A percentile compares a stretch with the other conserved stretches of the same genome.
These are phyloP conservation scores for Gadus chalcogrammus DNA, from an alignment of 2,113 vertebrate genomes.

Conservation along the genomic window DNA sequence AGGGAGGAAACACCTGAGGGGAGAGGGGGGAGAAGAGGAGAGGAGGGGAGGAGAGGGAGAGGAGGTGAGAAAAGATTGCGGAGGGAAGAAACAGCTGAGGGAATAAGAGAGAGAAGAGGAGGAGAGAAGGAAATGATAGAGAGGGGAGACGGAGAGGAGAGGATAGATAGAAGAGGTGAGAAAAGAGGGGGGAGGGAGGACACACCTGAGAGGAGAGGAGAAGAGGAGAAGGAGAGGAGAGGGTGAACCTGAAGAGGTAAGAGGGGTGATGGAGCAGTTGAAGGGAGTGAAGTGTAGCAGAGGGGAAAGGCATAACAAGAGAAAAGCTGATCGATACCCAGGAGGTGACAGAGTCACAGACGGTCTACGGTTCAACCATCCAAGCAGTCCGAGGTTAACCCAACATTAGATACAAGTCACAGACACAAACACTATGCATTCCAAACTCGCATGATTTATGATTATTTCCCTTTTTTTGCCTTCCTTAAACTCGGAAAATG, in stretches of 20 bases:
- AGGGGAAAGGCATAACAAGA: too few relatives aligned
- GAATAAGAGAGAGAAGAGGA: neutral
- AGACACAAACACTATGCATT: conserved; percentile 17
- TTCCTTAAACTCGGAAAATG: conserved; percentile 54
- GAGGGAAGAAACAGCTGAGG: too few relatives aligned
- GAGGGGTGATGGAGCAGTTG: neutral
- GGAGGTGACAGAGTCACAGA: neutral
- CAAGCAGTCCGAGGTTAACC: neutral
- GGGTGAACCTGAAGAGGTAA: neutral
- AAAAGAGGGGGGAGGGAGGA: neutral
- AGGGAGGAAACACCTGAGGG: neutral
- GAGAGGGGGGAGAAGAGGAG: conserved; percentile 5
- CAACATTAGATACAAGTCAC: neutral
- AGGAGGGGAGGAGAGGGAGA: neutral
- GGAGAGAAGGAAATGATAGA: neutral
- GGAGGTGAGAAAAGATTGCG: too few relatives aligned
- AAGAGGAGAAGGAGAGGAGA: neutral
- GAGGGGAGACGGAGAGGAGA: neutral
- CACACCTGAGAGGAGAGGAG: neutral
- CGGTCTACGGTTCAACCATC: neutral
- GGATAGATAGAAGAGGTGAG: neutral
- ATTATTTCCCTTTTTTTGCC: conserved; percentile 44
- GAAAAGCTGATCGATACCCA: neutral
- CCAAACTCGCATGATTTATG: conserved; percentile 34
- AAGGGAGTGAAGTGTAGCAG: neutral